Conservation (phyloP, 2,113 vertebrate genomes). For the Suncus etruscus region DNA sequence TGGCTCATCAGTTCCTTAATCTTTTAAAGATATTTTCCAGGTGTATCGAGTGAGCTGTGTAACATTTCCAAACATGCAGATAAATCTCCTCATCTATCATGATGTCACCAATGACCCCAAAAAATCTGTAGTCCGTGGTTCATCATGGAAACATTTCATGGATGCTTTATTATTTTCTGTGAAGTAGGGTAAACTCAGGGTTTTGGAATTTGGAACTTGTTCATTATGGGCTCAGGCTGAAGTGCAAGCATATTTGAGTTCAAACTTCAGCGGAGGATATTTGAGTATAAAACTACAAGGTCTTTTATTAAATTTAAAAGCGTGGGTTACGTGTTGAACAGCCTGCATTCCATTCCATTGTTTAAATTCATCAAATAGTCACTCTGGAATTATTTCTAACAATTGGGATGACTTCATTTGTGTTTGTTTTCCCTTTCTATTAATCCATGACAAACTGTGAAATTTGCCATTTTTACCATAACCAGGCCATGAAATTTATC, state of each 20-base stretch:
- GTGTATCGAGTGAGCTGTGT: conserved; percentile 64
- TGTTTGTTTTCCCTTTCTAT: conserved; percentile 86
- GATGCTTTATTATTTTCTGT: conserved; percentile 83
- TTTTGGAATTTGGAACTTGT: conserved; percentile 77
- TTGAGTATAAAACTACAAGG: conserved; percentile 71
- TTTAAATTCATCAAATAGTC: conserved; percentile 82
- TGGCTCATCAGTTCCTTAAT: conserved; percentile 72
- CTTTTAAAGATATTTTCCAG: conserved; percentile 82
- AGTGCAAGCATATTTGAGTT: conserved; percentile 77
- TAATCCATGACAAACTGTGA: conserved; percentile 86
- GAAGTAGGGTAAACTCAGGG: conserved; percentile 70
- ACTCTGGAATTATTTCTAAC: conserved; percentile 82
- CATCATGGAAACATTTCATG: conserved; percentile 80
- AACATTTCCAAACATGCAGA: conserved; percentile 76
- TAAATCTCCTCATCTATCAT: conserved; percentile 78
- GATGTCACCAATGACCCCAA: conserved; percentile 77
- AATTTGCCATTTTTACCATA: conserved; percentile 84
- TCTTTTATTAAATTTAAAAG: conserved; percentile 84
- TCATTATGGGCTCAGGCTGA: conserved; percentile 76
- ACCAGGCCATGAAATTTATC: conserved; percentile 80
- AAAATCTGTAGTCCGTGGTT: conserved; percentile 75
- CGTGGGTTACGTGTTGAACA: conserved; percentile 62
- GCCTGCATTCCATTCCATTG: conserved; percentile 75
- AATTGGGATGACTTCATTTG: conserved; percentile 84
- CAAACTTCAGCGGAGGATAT: conserved; percentile 73